Evolutionary conservation across 2,113 vertebrate genomes (phyloP).

Genomic region (Lophotis ruficrista): DNA sequence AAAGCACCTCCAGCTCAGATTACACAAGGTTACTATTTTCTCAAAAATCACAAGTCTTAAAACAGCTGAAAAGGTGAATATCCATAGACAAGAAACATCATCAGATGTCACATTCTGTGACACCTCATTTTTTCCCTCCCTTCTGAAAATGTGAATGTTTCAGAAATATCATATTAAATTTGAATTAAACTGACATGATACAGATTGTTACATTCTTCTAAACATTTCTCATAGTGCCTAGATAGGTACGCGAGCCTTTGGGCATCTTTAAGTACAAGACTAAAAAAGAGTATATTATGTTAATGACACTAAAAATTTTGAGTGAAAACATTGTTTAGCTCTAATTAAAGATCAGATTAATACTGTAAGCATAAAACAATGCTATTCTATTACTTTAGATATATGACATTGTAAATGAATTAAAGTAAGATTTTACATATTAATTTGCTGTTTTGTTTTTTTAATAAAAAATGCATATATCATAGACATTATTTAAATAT

Average conservation of each 20-base stretch:
- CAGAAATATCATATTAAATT: neutral
- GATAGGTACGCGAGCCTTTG: neutral
- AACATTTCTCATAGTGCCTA: neutral
- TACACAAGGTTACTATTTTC: conserved; percentile 44
- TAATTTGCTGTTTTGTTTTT: neutral
- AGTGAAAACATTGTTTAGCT: neutral
- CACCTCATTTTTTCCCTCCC: neutral
- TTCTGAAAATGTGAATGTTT: neutral
- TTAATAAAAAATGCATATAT: neutral
- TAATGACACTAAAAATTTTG: neutral
- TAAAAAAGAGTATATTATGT: neutral
- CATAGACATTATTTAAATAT: neutral
- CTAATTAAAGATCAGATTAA: neutral
- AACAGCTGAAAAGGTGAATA: neutral
- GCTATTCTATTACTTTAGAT: neutral
- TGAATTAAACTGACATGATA: neutral
- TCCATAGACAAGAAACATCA: neutral
- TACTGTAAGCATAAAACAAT: neutral
- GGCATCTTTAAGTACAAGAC: neutral
- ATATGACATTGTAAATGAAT: neutral
- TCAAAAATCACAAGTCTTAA: conserved; percentile 17
- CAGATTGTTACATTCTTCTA: neutral
- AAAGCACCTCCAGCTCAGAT: conserved; percentile 12
- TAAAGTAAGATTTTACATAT: neutral
- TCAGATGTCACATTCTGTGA: neutral